A percentile compares a stretch with the other conserved stretches of the same genome.
phyloP scores from a whole-genome alignment of 2,797 vertebrate genomes.

The Lithobates sylvaticus region DNA sequence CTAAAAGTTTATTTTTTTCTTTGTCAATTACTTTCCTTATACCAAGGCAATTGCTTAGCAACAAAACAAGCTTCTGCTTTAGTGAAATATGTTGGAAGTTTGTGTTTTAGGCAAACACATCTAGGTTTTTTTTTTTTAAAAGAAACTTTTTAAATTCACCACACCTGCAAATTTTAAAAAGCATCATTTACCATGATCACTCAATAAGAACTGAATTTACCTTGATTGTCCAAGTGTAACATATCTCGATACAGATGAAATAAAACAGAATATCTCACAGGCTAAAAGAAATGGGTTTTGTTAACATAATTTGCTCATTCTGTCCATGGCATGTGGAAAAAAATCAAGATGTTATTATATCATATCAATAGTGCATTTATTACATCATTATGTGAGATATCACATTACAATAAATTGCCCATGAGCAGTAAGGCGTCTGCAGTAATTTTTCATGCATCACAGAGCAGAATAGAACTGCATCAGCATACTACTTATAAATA shows the following conservation, averaged over 20 bases:
- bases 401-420: conserved; percentile 51
- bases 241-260: neutral
- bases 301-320: conserved; percentile 27
- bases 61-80: conserved; percentile 2
- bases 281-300: conserved; percentile 24
- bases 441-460: conserved; percentile 37
- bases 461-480: conserved; percentile 43
- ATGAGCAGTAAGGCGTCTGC: conserved; percentile 34
- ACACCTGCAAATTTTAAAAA: conserved; percentile 14
- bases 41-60: conserved; percentile 21
- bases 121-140: neutral
- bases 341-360: conserved; percentile 14
- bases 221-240: conserved; percentile 9
- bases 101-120: neutral
- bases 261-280: neutral
- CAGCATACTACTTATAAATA: conserved; percentile 54
- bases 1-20: conserved; percentile 30
- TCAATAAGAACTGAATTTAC: neutral
- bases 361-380: conserved; percentile 44
- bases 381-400: conserved; percentile 46
- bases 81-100: neutral
- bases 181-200: neutral
- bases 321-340: conserved; percentile 18
- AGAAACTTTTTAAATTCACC: neutral
- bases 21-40: conserved; percentile 3